Base-by-base conservation (phyloP, 1,140 invertebrate species). In the Pseudomyrmex flavicornis region DNA sequence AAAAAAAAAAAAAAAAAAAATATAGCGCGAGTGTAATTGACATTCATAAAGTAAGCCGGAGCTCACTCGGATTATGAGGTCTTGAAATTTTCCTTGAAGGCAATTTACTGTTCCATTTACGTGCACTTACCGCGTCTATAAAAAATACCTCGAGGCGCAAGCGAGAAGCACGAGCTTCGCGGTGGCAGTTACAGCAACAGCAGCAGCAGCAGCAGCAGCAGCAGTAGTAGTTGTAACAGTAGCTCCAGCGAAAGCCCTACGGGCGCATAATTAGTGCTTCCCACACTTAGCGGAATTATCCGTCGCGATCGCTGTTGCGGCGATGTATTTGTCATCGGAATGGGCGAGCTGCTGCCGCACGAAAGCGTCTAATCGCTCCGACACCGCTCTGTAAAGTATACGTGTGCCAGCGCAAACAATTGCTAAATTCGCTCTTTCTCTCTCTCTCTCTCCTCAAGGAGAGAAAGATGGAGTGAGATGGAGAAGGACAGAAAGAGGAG, bases 241-340 rank as follows among this genome's bases (percentile, higher is more conserved):
- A 35, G 35, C 35, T 35, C 5, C n/a, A 44, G 20, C 46, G 44
- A 44, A n/a, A 35, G 46, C 10, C 46, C 46, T 44, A 63, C 73
- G 15, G 22, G 65, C 65, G 63, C 66, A 69, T 69, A 79, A 70
- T 80, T 80, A 35, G 76, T 35, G 35, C 15, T 20, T 59, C 10
- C 20, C 46, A 13, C 66, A 80, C 56, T 80, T 59, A 58, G 54
- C 76, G 44, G n/a, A 59, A 80, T 80, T 80, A 80, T 80, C 44
- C 54, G 54, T 5, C n/a, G 22, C 20, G 54, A 69, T 79, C 52
- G 54, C 9, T 4, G 62, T 65, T 20, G 62, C 35, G 62, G 44
- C 12, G 5, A 22, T 15, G 10, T 80, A 72, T 70, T 50, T 72
- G 54, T 80, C 76, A 72, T 61, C 54, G 12, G 65, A 2, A n/a